Evolutionary conservation across 2,113 vertebrate species (phyloP).

Genomic region (Cephalopterus ornatus): DNA sequence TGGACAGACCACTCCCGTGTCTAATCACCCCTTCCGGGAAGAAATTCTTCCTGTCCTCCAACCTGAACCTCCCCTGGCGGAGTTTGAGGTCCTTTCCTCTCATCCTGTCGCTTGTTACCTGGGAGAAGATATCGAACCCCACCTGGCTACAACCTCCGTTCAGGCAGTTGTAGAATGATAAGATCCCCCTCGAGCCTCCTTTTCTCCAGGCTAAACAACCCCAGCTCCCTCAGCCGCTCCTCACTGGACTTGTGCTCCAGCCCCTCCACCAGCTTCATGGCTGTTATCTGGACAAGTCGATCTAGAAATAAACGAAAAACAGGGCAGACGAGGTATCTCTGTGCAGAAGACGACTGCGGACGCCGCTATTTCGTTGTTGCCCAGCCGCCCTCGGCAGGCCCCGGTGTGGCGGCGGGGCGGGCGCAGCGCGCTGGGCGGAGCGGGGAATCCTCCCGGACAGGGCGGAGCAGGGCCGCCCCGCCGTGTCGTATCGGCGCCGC

Average conservation of each 20-base stretch:
- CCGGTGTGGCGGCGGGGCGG: neutral
- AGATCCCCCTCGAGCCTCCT: neutral
- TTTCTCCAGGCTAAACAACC: neutral
- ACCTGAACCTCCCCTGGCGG: neutral
- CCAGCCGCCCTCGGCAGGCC: neutral
- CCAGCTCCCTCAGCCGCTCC: neutral
- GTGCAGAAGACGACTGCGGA: rapidly evolving
- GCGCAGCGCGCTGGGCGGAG: neutral
- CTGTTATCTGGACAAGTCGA: neutral
- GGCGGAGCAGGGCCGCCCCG: neutral
- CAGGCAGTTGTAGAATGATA: neutral
- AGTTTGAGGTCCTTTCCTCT: neutral
- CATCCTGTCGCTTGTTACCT: neutral
- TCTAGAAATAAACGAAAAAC: rapidly evolving
- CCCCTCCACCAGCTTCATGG: neutral
- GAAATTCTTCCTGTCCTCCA: neutral
- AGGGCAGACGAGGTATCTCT: rapidly evolving
- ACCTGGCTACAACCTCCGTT: neutral
- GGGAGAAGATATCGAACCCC: neutral
- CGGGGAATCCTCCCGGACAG: neutral
- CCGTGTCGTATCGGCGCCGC: neutral
- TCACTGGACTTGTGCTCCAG: neutral
- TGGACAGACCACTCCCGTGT: neutral
- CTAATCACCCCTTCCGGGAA: neutral
- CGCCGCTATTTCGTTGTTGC: rapidly evolving